Percentiles rank a stretch among this genome's conserved stretches.
Evolutionary conservation across 1,140 invertebrate genomes (phyloP).

Genomic region (Alviniconcha marisindica): DNA sequence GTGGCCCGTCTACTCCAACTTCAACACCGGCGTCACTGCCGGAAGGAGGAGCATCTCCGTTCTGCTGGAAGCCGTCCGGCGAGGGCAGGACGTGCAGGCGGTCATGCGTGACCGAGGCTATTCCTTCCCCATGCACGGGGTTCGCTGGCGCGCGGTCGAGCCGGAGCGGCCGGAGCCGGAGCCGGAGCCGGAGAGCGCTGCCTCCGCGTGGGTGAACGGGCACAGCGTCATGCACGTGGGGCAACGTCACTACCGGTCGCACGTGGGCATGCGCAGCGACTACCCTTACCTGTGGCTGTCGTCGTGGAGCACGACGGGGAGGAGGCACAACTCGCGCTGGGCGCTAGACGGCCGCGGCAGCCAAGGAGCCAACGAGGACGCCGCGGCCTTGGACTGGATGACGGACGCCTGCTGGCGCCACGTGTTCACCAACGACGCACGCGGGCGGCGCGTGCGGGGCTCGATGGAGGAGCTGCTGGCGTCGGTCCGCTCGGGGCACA

Average conservation of each 20-base stretch:
- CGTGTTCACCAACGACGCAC: constrained; percentile 18
- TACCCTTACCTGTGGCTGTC: constrained; percentile 6
- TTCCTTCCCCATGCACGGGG: neutral
- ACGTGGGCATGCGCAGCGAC: constrained; percentile 16
- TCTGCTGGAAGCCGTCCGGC: constrained; percentile 19
- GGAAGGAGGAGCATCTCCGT: neutral
- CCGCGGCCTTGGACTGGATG: constrained; percentile 25
- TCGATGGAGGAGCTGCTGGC: constrained; percentile 9
- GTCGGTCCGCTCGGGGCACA: neutral
- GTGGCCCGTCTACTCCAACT: constrained; percentile 19
- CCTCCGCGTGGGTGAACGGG: neutral
- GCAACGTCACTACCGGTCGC: neutral
- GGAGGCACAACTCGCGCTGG: constrained; percentile 28
- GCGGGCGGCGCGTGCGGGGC: constrained; percentile 5
- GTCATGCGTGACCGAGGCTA: constrained; percentile 29
- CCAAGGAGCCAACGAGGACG: constrained; percentile 19
- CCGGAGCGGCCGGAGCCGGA: too few relatives aligned
- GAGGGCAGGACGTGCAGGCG: neutral
- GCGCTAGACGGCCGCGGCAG: neutral
- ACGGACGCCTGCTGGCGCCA: constrained; percentile 29
- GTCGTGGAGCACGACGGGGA: constrained; percentile 28
- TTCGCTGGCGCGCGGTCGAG: neutral
- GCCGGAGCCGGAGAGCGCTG: too few relatives aligned
- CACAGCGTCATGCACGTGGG: constrained; percentile 1
- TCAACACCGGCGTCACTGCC: neutral